Evolutionary conservation across 2,797 vertebrate species (phyloP), one percentile per base, ranked within the genome.

Genomic region (Poeciliopsis turneri): DNA sequence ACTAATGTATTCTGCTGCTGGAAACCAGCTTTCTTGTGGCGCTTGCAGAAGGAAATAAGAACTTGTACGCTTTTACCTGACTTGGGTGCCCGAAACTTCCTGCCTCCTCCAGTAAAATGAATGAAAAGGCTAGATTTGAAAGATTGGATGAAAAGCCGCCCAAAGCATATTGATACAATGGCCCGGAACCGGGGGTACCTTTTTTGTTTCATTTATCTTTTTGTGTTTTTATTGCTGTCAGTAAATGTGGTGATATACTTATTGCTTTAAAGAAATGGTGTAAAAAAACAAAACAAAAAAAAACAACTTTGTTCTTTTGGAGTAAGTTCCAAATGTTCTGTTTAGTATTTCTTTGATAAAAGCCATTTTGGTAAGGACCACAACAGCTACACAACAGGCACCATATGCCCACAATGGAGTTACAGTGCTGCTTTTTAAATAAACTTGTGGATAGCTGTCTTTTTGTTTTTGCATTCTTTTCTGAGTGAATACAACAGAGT

Each of bases 201-300:
- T 28, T 25, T 57, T 57, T 28, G 55, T 57, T 57, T 57, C 55
- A 57, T 57, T 57, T 57, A 85, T 89, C 72, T 80, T 89, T 86
- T 88, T 81, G 82, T 89, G 85, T 90, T 93, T 57, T 88, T 86
- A 75, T 91, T 84, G 91, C 83, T 87, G 91, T 94, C 83, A 86
- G 89, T 95, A 90, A 93, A 92, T 55, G 88, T 95, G 90, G 92
- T 94, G 84, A 91, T 92, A 92, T 92, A 85, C 92, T 92, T 93
- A 84, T 93, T 88, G 91, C 90, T 92, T 91, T 88, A 90, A 87
- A 92, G 83, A 85, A 89, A 87, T 47, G 78, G 83, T 92, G 87
- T 23, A 55, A 55, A 92, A 81, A 88, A 85, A 80, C 87, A 81
- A 33, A 3, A 64, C 85, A 80, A 89, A 81, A 33, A 18, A 61